A percentile compares a stretch with the other conserved stretches of the same genome.
phyloP scores from a whole-genome alignment of 2,888 invertebrate genomes.

The Rotaria socialis region DNA sequence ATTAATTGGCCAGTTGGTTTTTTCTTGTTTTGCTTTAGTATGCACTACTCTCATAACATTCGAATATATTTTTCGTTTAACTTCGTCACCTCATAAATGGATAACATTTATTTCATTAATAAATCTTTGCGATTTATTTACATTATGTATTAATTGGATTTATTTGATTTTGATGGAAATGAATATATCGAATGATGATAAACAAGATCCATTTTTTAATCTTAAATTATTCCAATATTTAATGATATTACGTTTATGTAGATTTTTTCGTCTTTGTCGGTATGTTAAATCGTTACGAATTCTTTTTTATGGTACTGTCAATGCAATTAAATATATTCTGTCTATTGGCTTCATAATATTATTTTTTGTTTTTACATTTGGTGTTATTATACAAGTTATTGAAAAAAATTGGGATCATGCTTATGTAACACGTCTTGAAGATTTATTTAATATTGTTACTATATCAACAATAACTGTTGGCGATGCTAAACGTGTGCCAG shows the following conservation, averaged over 20 bases:
- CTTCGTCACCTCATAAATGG: not conserved
- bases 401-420: not conserved
- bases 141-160: not conserved
- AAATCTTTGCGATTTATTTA: not conserved
- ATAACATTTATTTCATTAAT: not conserved
- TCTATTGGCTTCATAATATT: not conserved
- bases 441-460: slow-evolving; percentile 19
- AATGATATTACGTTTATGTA: not conserved
- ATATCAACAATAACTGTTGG: slow-evolving; percentile 32
- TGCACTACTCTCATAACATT: not conserved
- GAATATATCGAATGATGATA: slow-evolving; percentile 66
- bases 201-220: slow-evolving; percentile 27
- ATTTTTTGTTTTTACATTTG: slow-evolving; percentile 23
- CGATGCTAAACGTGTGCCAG: slow-evolving; percentile 25
- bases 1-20: not conserved
- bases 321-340: not conserved
- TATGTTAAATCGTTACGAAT: slow-evolving; percentile 3
- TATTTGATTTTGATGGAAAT: not conserved
- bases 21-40: not conserved
- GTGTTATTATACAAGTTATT: not conserved
- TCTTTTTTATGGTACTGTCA: not conserved
- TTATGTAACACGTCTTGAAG: not conserved
- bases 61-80: not conserved
- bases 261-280: slow-evolving; percentile 15
- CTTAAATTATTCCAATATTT: not conserved